Base-by-base conservation (phyloP, 2,888 invertebrate genomes). In the Blera fallax region DNA sequence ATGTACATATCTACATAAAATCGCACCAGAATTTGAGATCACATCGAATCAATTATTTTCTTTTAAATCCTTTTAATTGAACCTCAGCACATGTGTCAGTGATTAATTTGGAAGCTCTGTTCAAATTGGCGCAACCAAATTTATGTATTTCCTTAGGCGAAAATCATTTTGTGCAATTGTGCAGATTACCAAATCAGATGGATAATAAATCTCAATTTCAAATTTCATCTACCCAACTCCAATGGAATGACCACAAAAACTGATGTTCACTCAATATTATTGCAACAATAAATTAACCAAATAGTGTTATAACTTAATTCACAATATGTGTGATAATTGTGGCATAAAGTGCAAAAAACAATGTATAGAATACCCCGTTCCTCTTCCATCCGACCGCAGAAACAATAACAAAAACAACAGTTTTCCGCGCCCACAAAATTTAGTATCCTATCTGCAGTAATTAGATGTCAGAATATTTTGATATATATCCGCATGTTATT, bases 391-490 rank as follows among this genome's bases (percentile, higher is more conserved):
- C 18, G 73, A 65, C 58, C 62, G 48, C 77, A 52, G 18, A 40
- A 65, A 50, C 45, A 70, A 70, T 58, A 72, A 43, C 60, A 76
- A 67, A 56, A 78, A 78, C 52, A 78, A 67, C 43, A 18, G 78
- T 67, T 73, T 78, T 37, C 10, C 50, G 82, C 67, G 52, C 65
- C 78, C 78, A 78, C 83, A 83, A 65, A 83, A 78, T 73, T 78
- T 72, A 78, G 78, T 78, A 78, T 58, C 60, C 60, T 83, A 83
- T 83, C 79, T 84, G 83, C 79, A 84, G 79, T 79, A 84, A 84
- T 84, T 84, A 84, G 79, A 74, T 84, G 79, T 79, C 83, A 84
- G 78, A 84, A 84, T 79, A 79, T 79, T 84, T 79, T 79, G 79
- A 84, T 79, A 84, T 73, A 84, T 84, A 69, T 79, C 67, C 73